Evolutionary conservation across 2,113 vertebrate genomes (phyloP).

Genomic region (Oenanthe oenanthe): DNA sequence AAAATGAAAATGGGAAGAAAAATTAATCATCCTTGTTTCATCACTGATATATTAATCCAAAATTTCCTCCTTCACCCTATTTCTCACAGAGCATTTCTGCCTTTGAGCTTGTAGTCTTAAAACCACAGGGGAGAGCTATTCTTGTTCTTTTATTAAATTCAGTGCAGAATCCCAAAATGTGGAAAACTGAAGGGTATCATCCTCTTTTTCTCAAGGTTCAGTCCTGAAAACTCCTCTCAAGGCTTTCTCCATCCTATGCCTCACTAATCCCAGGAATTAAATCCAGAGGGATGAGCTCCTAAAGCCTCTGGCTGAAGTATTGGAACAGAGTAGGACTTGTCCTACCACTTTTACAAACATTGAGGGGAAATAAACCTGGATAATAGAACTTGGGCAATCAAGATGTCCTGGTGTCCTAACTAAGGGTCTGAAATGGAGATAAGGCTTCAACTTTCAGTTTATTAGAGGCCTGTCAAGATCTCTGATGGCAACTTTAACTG

Average conservation of each 20-base stretch:
- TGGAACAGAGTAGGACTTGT: neutral
- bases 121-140: neutral
- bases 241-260: neutral
- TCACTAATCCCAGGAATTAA: neutral
- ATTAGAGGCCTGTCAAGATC: neutral
- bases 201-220: neutral
- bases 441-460: neutral
- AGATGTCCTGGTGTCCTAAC: neutral
- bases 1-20: neutral
- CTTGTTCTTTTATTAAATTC: neutral
- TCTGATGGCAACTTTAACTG: neutral
- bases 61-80: neutral
- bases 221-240: neutral
- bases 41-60: neutral
- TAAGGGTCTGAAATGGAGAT: neutral
- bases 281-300: neutral
- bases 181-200: neutral
- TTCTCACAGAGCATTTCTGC: neutral
- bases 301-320: neutral
- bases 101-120: neutral
- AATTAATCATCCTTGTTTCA: neutral
- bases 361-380: neutral
- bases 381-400: neutral
- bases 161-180: neutral
- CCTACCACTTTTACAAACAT: neutral